Base-by-base conservation (phyloP, 2,888 invertebrate species). In the Heliconius aoede region DNA sequence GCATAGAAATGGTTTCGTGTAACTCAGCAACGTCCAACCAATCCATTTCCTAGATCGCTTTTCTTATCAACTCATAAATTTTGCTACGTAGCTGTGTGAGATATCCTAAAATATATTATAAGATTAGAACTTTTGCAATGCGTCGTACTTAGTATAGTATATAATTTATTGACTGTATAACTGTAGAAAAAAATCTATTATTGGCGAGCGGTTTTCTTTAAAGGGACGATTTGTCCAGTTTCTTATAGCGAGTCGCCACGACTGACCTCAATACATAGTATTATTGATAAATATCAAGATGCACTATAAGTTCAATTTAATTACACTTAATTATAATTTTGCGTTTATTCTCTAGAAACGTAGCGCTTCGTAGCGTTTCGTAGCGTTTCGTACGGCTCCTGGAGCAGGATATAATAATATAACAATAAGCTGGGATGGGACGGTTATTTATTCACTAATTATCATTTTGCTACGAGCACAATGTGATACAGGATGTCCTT, bases 51-150 rank as follows among this genome's bases (percentile, higher is more conserved):
- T 78, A 82, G 85, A 86, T 86, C 85, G 86, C 85, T 84, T 75
- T 64, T 64, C 86, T 90, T 91, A 91, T 91, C 90, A 88, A 88
- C 85, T 87, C 89, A 89, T 92, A 90, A 91, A 91, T 91, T 91
- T 82, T 68, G 40, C n/a, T 87, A 89, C 88, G 86, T 84, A 82
- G 83, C 82, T 84, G 83, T 84, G 83, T 82, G 83, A 84, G 78
- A 81, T 81, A 88, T 62, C 58, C 74, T 55, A 67, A 79, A 78
- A 79, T 72, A 77, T 79, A 77, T 75, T 69, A 8, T 65, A 46
- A 46, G 51, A 62, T 76, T 68, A 73, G 77, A 55, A 55, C n/a
- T 32, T 69, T 30, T 55, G n/a, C 21, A 69, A 11, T 15, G 32
- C n/a, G 4, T 18, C 28, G 24, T 55, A 69, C 21, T 24, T 55